Conservation (phyloP, 2,888 invertebrate genomes). For the Dorcus parallelipipedus region DNA sequence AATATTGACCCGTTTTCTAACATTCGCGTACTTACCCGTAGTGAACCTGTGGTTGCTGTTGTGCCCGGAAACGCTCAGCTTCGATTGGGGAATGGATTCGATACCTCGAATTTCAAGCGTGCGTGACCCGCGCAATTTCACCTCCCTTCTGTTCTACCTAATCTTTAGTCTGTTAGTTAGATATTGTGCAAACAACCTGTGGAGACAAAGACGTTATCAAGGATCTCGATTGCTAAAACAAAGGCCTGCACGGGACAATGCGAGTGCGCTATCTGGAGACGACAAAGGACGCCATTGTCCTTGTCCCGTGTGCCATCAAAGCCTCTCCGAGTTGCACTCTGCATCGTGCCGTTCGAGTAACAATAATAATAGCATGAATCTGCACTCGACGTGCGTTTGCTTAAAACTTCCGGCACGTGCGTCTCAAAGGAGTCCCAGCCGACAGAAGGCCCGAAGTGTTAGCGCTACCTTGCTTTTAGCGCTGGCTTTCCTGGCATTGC, state of each 20-base stretch:
- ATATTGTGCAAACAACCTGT: slow-evolving; percentile 12
- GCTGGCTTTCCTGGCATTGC: slow-evolving; percentile 77
- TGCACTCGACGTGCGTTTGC: slow-evolving; percentile 53
- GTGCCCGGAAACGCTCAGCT: slow-evolving; percentile 85
- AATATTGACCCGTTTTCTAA: slow-evolving; percentile 76
- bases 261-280: slow-evolving; percentile 7
- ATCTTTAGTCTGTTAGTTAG: slow-evolving; percentile 35
- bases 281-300: slow-evolving; percentile 42
- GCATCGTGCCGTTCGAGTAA: slow-evolving; percentile 67
- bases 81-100: slow-evolving; percentile 99
- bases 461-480: slow-evolving; percentile 53
- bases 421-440: slow-evolving; percentile 13
- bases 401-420: slow-evolving; percentile 29
- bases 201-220: slow-evolving; percentile 16
- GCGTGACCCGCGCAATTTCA: slow-evolving; percentile 75
- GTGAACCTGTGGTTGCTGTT: slow-evolving; percentile 86
- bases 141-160: slow-evolving; percentile 72
- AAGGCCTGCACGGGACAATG: slow-evolving; percentile 18
- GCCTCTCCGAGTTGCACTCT: slow-evolving; percentile 65
- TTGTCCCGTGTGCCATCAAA: slow-evolving; percentile 68
- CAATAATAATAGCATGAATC: slow-evolving; percentile 65
- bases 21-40: slow-evolving; percentile 88
- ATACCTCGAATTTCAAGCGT: slow-evolving; percentile 79
- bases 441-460: slow-evolving; percentile 19
- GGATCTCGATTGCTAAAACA: slow-evolving; percentile 5